Conservation (phyloP, 2,797 vertebrate genomes). For the Manis pentadactyla region DNA sequence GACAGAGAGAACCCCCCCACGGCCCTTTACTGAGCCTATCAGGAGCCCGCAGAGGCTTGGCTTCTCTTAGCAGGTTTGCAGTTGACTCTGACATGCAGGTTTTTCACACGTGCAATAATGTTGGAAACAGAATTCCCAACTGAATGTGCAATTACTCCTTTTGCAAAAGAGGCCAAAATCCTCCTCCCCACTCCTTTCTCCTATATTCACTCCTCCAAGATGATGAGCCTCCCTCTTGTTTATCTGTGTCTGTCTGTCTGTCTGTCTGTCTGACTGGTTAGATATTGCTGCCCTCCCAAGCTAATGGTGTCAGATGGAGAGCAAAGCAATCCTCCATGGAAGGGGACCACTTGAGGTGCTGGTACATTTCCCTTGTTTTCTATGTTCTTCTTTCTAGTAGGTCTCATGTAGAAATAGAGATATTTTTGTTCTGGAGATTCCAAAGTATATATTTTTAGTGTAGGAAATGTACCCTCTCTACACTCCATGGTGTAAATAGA, state of each 20-base stretch:
- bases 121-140: conserved; percentile 61
- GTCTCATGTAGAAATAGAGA: conserved; percentile 83
- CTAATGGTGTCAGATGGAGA: neutral
- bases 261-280: conserved; percentile 14
- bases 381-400: conserved; percentile 76
- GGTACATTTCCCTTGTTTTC: conserved; percentile 80
- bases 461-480: conserved; percentile 84
- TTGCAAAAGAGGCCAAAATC: conserved; percentile 54
- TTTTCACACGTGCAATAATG: conserved; percentile 7
- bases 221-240: neutral
- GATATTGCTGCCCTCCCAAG: neutral
- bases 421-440: conserved; percentile 87
- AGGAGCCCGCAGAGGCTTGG: neutral
- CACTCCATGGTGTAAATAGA: conserved; percentile 82
- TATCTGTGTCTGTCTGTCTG: neutral
- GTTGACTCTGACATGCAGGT: neutral
- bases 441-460: conserved; percentile 87
- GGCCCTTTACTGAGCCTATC: neutral
- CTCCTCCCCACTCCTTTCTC: neutral
- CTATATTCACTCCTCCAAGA: neutral
- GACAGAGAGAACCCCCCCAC: neutral
- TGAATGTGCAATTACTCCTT: conserved; percentile 51
- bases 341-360: conserved; percentile 83
- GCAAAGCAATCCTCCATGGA: conserved; percentile 32
- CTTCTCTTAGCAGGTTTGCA: neutral